A percentile compares a stretch with the other conserved stretches of the same genome.
These are phyloP conservation scores for Telmatochromis brachygnathus DNA, from an alignment of 2,113 vertebrate genomes.

Conservation along the genomic window DNA sequence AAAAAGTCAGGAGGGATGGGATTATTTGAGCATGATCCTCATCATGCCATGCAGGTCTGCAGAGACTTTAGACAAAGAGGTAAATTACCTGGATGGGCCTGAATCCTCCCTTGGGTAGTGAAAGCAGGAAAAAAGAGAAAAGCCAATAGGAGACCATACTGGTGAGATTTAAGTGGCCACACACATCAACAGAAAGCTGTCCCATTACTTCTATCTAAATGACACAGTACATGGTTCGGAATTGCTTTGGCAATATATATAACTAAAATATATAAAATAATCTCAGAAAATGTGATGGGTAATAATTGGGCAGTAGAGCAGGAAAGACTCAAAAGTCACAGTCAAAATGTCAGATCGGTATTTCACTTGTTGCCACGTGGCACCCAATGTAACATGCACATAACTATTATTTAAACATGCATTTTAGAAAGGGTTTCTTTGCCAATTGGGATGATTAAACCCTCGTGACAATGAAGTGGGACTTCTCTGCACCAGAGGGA, in stretches of 20 bases:
- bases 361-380: not conserved
- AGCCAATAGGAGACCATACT: slow-evolving; percentile 87
- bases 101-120: slow-evolving; percentile 99
- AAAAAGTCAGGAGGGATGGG: not conserved
- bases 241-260: not conserved
- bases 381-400: not conserved
- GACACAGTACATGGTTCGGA: not conserved
- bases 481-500: not conserved
- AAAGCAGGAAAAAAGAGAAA: slow-evolving; percentile 94
- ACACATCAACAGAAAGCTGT: slow-evolving; percentile 3
- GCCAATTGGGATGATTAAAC: not conserved
- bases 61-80: slow-evolving; percentile 30
- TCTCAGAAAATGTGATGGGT: not conserved
- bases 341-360: not conserved
- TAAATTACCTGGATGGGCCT: slow-evolving; percentile 82
- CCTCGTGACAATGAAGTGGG: not conserved
- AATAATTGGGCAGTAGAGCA: not conserved
- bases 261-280: not conserved
- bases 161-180: slow-evolving; percentile 42
- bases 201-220: not conserved
- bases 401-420: not conserved
- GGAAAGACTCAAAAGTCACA: not conserved
- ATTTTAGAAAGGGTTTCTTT: not conserved
- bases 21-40: slow-evolving; percentile 15
- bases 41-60: slow-evolving; percentile 70